A percentile compares a stretch with the other conserved stretches of the same genome.
These are phyloP conservation scores for Diabrotica undecimpunctata DNA, from an alignment of 1,140 invertebrate genomes.

Conservation along the genomic window DNA sequence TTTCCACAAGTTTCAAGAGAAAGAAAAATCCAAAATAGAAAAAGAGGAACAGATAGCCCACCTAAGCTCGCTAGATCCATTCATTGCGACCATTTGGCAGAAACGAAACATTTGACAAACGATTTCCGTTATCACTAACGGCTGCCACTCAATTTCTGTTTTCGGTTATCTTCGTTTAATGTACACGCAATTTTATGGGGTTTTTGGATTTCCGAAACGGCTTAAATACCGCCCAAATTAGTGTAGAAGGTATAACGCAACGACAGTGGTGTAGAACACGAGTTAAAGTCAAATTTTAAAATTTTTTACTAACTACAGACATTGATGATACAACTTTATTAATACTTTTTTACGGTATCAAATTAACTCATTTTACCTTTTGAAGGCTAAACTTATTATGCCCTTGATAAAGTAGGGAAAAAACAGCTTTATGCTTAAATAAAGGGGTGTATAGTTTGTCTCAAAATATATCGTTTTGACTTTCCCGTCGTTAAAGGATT, in stretches of 20 bases:
- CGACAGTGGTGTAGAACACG: background rate
- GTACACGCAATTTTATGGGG: slow-evolving; percentile 24
- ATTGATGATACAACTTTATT: too few species aligned
- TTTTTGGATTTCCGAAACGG: slow-evolving; percentile 32
- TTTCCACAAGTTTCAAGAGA: background rate
- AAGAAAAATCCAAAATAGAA: background rate
- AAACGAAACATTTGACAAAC: slow-evolving; percentile 21
- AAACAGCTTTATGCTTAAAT: too few species aligned
- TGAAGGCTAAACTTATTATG: too few species aligned
- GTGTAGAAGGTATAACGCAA: background rate
- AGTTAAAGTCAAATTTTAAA: background rate
- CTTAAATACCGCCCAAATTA: slow-evolving; percentile 14
- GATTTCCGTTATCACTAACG: slow-evolving; percentile 26
- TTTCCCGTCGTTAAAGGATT: too few species aligned
- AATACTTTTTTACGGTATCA: too few species aligned
- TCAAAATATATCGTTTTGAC: too few species aligned
- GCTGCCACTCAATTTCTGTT: slow-evolving; percentile 12
- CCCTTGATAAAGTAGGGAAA: too few species aligned
- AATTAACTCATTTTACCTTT: too few species aligned
- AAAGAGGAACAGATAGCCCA: background rate
- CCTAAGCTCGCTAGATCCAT: slow-evolving; percentile 5
- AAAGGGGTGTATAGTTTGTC: too few species aligned
- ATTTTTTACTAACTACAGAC: too few species aligned
- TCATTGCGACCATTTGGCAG: slow-evolving; percentile 14
- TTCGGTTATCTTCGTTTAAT: slow-evolving; percentile 26